These are phyloP conservation scores for Pachypeltis micranthus DNA, from an alignment of 1,140 invertebrate species.

Conservation along the genomic window DNA sequence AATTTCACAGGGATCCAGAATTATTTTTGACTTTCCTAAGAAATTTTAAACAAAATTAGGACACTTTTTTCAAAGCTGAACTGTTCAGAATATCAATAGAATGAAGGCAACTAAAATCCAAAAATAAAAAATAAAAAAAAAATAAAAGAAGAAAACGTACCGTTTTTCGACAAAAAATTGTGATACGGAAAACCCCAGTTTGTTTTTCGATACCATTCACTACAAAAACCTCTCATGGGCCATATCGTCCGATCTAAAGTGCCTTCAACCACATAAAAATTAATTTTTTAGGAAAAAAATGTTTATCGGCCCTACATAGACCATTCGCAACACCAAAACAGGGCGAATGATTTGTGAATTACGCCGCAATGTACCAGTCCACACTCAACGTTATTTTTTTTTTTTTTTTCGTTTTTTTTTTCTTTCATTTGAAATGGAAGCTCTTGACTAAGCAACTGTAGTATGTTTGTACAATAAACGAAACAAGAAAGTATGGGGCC, in stretches of 20 bases:
- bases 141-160: no score
- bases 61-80: slow-evolving; percentile 22
- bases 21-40: slow-evolving; percentile 20
- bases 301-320: slow-evolving; percentile 31
- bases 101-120: slow-evolving; percentile 31
- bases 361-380: slow-evolving; percentile 19
- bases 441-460: neutral
- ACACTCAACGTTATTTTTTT: no score
- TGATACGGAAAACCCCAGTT: slow-evolving; percentile 24
- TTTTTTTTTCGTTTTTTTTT: no score
- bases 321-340: slow-evolving; percentile 31
- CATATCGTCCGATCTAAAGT: slow-evolving; percentile 32
- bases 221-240: slow-evolving; percentile 27
- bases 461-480: neutral
- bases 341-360: slow-evolving; percentile 21
- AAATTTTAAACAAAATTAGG: slow-evolving; percentile 23
- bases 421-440: neutral
- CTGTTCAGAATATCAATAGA: slow-evolving; percentile 28
- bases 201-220: slow-evolving; percentile 30
- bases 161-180: slow-evolving; percentile 26
- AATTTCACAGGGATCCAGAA: slow-evolving; percentile 20
- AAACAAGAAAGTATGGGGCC: slow-evolving; percentile 22
- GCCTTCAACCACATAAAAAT: slow-evolving; percentile 31
- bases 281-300: slow-evolving; percentile 31
- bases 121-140: slow-evolving; percentile 28